phyloP scores from a whole-genome alignment of 2,797 vertebrate genomes.

The Tragelaphus eurycerus region DNA sequence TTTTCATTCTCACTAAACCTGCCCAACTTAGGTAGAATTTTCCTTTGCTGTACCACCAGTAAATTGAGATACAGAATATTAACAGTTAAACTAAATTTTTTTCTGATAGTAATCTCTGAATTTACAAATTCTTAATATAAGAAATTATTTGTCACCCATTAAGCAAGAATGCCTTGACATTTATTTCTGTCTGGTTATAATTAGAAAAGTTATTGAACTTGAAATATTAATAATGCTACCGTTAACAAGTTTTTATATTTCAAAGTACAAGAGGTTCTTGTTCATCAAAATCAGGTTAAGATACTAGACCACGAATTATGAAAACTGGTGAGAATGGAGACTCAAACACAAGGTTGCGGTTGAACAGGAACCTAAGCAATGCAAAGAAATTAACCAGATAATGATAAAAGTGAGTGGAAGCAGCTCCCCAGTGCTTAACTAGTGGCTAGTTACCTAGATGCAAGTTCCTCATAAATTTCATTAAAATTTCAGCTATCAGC shows the following conservation, averaged over 20 bases:
- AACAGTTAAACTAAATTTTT: background rate
- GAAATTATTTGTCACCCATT: background rate
- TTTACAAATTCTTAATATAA: background rate
- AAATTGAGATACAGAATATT: background rate
- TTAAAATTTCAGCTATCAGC: background rate
- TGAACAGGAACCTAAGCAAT: background rate
- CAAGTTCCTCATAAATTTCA: background rate
- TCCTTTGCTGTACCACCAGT: background rate
- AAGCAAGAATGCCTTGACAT: background rate
- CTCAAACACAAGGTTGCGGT: background rate
- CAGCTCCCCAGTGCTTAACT: background rate
- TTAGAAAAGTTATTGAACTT: background rate
- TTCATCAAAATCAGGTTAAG: background rate
- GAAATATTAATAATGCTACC: background rate
- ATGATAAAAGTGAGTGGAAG: background rate
- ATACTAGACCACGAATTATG: background rate
- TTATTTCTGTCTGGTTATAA: background rate
- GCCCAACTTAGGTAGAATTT: background rate
- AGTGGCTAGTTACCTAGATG: background rate
- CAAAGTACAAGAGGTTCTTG: background rate
- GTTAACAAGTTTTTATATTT: background rate
- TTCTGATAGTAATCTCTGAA: background rate
- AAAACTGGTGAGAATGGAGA: background rate
- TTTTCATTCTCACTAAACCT: background rate
- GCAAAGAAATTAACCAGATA: background rate